Conservation (phyloP, 1,140 invertebrate genomes). For the Drosophila azteca region DNA sequence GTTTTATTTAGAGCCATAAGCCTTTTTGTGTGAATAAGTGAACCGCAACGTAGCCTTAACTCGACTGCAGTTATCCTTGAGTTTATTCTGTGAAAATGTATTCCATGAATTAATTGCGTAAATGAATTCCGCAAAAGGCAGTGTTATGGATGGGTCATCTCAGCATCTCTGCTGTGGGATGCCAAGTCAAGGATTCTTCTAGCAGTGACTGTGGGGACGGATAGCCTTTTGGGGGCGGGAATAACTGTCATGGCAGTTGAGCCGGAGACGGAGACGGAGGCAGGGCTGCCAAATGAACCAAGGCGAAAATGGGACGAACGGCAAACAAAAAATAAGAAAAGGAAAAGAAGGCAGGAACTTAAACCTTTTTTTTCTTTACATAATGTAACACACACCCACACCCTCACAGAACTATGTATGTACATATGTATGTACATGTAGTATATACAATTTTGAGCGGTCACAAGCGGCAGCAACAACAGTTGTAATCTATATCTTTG, state of each 20-base stretch:
- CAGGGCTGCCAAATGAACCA: slow-evolving; percentile 35
- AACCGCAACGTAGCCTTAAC: too few species aligned
- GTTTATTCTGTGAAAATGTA: too few species aligned
- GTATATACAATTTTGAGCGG: slow-evolving; percentile 36
- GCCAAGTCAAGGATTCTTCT: too few species aligned
- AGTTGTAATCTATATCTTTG: slow-evolving; percentile 61
- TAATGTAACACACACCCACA: slow-evolving; percentile 15
- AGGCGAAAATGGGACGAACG: slow-evolving; percentile 38
- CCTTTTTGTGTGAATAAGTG: too few species aligned
- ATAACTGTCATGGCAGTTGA: slow-evolving; percentile 3
- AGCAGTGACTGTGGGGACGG: too few species aligned
- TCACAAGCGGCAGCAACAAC: slow-evolving; percentile 38
- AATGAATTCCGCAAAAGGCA: too few species aligned
- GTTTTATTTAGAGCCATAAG: too few species aligned
- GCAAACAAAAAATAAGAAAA: neutral
- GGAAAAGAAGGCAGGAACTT: slow-evolving; percentile 27
- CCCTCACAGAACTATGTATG: too few species aligned
- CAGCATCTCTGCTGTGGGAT: too few species aligned
- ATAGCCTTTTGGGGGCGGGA: slow-evolving; percentile 3
- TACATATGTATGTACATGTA: slow-evolving; percentile 28
- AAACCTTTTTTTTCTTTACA: slow-evolving; percentile 41
- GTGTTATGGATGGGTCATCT: too few species aligned
- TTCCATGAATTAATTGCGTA: too few species aligned
- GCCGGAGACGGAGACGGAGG: neutral
- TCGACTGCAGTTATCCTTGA: too few species aligned